phyloP scores from a whole-genome alignment of 2,888 invertebrate species.

The Sacculina carcini region DNA sequence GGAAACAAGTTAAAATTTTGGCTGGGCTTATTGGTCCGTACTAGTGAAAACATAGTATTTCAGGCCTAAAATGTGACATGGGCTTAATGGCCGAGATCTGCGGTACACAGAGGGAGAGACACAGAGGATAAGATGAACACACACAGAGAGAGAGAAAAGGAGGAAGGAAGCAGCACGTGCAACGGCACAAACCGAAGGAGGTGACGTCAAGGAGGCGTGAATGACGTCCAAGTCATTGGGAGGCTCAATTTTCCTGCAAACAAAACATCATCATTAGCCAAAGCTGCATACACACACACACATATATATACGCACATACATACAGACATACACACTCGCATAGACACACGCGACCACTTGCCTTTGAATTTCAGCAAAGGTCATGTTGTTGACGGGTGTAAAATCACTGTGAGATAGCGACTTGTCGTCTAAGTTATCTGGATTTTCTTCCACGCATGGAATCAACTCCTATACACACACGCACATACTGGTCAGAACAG shows the following conservation, averaged over 20 bases:
- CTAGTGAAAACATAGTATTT: too few species aligned
- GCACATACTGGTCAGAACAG: background rate
- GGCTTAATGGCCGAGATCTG: too few species aligned
- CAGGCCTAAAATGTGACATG: too few species aligned
- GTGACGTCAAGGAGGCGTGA: background rate
- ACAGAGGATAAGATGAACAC: background rate
- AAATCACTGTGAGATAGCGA: too few species aligned
- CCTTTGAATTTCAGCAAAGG: too few species aligned
- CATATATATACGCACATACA: background rate
- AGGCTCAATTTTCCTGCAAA: too few species aligned
- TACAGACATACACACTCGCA: background rate
- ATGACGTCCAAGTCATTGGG: background rate
- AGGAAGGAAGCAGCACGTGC: background rate
- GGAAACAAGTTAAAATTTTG: background rate
- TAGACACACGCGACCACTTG: too few species aligned
- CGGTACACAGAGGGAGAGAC: constrained; percentile 1
- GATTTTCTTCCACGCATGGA: too few species aligned
- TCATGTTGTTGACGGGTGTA: too few species aligned
- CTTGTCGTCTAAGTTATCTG: too few species aligned
- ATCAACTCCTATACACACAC: too few species aligned
- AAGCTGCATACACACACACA: background rate
- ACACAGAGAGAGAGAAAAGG: background rate
- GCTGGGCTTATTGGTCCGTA: too few species aligned
- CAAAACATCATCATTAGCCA: background rate
- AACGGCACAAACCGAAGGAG: background rate